Base-by-base conservation (phyloP, 2,888 invertebrate species). In the Syrphus vitripennis region DNA sequence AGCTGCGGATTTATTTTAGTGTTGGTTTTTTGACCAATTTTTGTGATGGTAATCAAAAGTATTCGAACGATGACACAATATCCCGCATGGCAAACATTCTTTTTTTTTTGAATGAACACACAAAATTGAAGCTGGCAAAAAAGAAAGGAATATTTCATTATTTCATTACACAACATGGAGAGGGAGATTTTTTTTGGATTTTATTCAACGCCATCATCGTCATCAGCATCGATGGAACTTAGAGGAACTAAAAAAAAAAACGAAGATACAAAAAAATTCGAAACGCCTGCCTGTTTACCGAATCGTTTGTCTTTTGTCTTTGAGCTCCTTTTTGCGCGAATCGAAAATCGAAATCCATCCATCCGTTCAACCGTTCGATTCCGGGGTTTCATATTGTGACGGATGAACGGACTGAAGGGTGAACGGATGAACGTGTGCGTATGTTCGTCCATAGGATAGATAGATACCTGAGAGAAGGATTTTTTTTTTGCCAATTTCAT, bases 251-350 rank as follows among this genome's bases (percentile, higher is more conserved):
- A 55, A 77, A 50, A 19, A 34, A 57, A n/a, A 55, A 72, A 72
- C 26, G 21, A 63, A 48, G 24, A 48, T 19, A 7, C 10, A 42
- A 61, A 37, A 61, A 34, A 45, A 45, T 10, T 26, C 45, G 72
- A 78, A 77, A 55, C 81, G 81, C 72, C 84, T 86, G 81, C 72
- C 84, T 86, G 81, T 81, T 81, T 82, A 74, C 82, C 82, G 69
- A 81, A 40, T 76, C 72, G 81, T 81, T 67, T 55, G 69, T 65
- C 63, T 57, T 71, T 75, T 40, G 50, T 50, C 72, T 86, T 81
- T 75, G 78, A 82, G 65, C 70, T 82, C 50, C 69, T 63, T 81
- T 84, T 82, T 70, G 45, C 29, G 31, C 67, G 34, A 67, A 67
- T 50, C 72, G 69, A 48, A 72, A 67, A 67, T 67, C 72, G 69